Evolutionary conservation across 2,888 invertebrate species (phyloP).

Genomic region (Heteromurus nitidus): DNA sequence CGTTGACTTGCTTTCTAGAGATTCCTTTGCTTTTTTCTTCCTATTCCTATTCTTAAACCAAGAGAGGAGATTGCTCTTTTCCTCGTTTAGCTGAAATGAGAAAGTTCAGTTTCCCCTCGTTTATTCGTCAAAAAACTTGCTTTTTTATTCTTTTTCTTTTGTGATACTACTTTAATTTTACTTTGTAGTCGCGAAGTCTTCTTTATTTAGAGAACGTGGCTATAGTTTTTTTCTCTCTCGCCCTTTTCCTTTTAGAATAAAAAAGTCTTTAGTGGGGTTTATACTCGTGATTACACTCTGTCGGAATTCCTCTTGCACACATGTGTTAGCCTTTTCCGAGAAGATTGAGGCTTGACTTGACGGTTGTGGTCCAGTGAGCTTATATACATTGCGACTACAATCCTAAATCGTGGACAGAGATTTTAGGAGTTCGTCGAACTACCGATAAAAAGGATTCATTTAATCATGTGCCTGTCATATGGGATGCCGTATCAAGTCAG

Average conservation of each 20-base stretch:
- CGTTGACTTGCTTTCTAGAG: background rate
- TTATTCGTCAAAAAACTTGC: conserved; percentile 32
- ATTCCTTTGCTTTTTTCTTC: background rate
- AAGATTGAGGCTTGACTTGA: too few species aligned
- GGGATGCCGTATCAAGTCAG: too few species aligned
- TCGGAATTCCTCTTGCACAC: background rate
- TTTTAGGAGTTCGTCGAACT: background rate
- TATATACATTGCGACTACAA: background rate
- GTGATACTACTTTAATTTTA: conserved; percentile 34
- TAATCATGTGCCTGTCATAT: too few species aligned
- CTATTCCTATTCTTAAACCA: too few species aligned
- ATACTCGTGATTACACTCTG: conserved; percentile 4
- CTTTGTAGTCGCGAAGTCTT: conserved; percentile 30
- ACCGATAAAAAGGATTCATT: conserved; percentile 15
- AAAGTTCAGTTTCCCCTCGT: conserved; percentile 30
- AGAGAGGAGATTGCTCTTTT: too few species aligned
- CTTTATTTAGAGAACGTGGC: conserved; percentile 20
- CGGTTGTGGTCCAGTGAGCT: background rate
- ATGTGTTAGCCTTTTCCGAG: background rate
- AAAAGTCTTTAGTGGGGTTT: conserved; percentile 2
- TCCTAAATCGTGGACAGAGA: background rate
- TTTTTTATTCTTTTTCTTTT: conserved; percentile 24
- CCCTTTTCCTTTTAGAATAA: background rate
- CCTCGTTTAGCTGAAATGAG: conserved; percentile 40
- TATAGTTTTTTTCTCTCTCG: background rate